Evolutionary conservation across 1,140 invertebrate genomes (phyloP), one percentile per base, ranked within the genome.

Genomic region (Metopolophium dirhodum): DNA sequence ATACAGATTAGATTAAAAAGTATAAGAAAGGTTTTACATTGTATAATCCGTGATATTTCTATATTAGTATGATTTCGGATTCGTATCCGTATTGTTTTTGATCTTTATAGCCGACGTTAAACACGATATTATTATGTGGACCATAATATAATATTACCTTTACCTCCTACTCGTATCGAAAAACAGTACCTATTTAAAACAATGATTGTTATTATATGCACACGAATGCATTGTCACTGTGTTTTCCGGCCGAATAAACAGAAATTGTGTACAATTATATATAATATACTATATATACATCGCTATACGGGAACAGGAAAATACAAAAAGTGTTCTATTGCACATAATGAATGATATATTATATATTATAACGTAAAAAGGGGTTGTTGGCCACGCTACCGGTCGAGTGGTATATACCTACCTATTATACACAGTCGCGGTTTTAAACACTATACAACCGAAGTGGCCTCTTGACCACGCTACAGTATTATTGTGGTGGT

Each of bases 401-500:
- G 14, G 30, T 77, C 41, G 83, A 85, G 83, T 85, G 83, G 83
- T 11, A 47, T 26, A 30, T 85, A 77, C 61, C n/a, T 47, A 86
- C 14, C 30, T 47, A 86, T 86, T 86, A 26, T 86, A 41, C 47
- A 86, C 22, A 86, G 85, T 86, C 85, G 85, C 37, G 37, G 18
- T 86, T 86, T 45, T 41, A 47, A 86, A 47, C 85, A 49, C 85
- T 77, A 54, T 51, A 41, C 77, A 2, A n/a, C 35, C 35, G 35
- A 35, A 89, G 88, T 89, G 51, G 88, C 88, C 88, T 89, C 88
- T 89, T 89, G 88, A 89, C 88, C 88, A 86, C 45, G 37, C 1
- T n/a, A 7, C 41, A n/a, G 6, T 86, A 47, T n/a, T 47, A 6
- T 47, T 1, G 14, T 11, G 41, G 26, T 26, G 83, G 9, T 8